phyloP scores from a whole-genome alignment of 2,888 invertebrate genomes.

The Sarcophaga caerulescens region DNA sequence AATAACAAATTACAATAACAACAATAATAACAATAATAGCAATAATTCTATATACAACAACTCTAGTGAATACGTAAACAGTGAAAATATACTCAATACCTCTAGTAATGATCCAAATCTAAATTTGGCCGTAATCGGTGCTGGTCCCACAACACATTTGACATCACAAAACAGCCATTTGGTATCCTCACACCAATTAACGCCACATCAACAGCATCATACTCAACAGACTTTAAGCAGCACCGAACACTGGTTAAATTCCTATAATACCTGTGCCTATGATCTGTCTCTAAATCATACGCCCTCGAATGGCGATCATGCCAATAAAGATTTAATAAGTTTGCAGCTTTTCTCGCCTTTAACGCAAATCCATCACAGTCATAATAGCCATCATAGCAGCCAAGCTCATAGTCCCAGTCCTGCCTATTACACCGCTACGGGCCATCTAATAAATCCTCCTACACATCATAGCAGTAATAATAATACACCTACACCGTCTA shows the following conservation, averaged over 20 bases:
- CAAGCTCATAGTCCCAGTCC: constrained; percentile 54
- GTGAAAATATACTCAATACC: constrained; percentile 70
- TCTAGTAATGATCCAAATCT: constrained; percentile 73
- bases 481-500: constrained; percentile 26
- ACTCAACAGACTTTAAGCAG: constrained; percentile 3
- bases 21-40: constrained; percentile 68
- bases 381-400: constrained; percentile 26
- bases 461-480: constrained; percentile 40
- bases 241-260: constrained; percentile 68
- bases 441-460: constrained; percentile 68
- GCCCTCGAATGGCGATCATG: constrained; percentile 65
- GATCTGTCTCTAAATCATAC: constrained; percentile 72
- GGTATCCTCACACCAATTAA: constrained; percentile 9
- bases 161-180: constrained; percentile 44
- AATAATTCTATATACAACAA: constrained; percentile 9
- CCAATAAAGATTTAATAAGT: constrained; percentile 69
- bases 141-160: constrained; percentile 27
- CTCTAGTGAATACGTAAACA: constrained; percentile 57
- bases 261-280: constrained; percentile 74
- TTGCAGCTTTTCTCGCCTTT: constrained; percentile 61
- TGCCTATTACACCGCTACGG: constrained; percentile 69
- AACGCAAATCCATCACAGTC: constrained; percentile 56
- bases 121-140: constrained; percentile 70
- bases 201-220: constrained; percentile 58
- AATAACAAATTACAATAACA: constrained; percentile 75